These are phyloP conservation scores for Pandion haliaetus DNA, from an alignment of 2,113 vertebrate species.

Conservation along the genomic window DNA sequence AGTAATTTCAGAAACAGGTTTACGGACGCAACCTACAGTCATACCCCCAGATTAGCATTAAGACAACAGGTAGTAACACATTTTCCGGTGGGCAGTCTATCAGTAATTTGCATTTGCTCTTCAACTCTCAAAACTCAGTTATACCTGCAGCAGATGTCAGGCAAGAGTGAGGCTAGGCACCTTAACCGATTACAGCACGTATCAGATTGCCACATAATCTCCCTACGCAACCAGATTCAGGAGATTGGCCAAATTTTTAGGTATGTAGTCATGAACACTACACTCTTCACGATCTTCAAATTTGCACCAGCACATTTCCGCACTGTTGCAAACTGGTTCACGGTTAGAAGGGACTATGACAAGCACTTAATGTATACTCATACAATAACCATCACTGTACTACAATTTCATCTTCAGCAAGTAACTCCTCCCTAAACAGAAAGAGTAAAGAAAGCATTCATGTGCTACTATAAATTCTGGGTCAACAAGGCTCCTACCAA, in stretches of 20 bases:
- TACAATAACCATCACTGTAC: too few relatives aligned
- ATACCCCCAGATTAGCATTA: fast-evolving
- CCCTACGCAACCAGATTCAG: fast-evolving
- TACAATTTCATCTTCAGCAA: not conserved
- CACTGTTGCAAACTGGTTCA: fast-evolving
- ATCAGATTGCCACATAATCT: not conserved
- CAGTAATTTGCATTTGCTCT: not conserved
- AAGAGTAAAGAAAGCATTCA: not conserved
- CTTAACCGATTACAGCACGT: fast-evolving
- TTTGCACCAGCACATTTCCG: fast-evolving
- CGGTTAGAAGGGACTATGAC: not conserved
- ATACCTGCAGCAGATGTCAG: fast-evolving
- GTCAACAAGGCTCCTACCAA: not conserved
- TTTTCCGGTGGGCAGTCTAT: not conserved
- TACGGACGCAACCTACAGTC: not conserved
- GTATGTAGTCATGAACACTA: fast-evolving
- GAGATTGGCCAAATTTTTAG: not conserved
- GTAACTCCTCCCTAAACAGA: not conserved
- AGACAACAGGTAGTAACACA: fast-evolving
- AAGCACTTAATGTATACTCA: too few relatives aligned
- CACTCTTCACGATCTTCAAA: too few relatives aligned
- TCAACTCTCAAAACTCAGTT: not conserved
- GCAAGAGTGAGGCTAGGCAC: not conserved
- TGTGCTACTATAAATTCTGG: not conserved
- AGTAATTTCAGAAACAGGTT: not conserved